Percentiles rank a stretch among this genome's conserved stretches.
Conservation (phyloP, 2,888 invertebrate species). For the Pyrocoelia pectoralis region DNA sequence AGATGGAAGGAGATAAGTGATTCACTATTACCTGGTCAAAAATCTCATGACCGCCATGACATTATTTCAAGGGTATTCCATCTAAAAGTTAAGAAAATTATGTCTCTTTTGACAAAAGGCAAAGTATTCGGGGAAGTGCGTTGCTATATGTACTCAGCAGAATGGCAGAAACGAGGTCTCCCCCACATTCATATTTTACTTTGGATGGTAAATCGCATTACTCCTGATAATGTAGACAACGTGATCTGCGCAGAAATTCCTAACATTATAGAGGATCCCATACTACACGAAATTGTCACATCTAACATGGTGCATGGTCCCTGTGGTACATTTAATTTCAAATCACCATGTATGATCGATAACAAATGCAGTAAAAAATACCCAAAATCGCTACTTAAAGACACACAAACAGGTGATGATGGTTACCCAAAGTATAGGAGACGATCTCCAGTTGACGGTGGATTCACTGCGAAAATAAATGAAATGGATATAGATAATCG, state of each 20-base stretch:
- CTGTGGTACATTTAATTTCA: constrained; percentile 51
- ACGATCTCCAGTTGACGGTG: not conserved
- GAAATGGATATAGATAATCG: constrained; percentile 46
- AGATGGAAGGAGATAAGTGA: constrained; percentile 45
- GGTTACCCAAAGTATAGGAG: constrained; percentile 25
- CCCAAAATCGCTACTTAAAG: constrained; percentile 33
- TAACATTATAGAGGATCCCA: constrained; percentile 40
- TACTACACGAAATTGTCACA: constrained; percentile 44
- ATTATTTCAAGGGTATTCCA: constrained; percentile 44
- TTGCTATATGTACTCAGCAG: constrained; percentile 42
- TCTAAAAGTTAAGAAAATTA: constrained; percentile 45
- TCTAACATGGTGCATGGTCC: constrained; percentile 52
- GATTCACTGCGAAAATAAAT: no score
- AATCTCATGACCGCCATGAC: constrained; percentile 40
- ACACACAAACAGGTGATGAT: constrained; percentile 36
- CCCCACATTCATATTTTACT: constrained; percentile 46
- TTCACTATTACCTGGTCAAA: constrained; percentile 19
- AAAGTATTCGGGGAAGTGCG: constrained; percentile 47
- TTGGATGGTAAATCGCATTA: constrained; percentile 32
- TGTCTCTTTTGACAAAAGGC: no score
- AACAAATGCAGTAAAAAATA: constrained; percentile 51
- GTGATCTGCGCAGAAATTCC: constrained; percentile 48
- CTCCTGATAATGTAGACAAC: constrained; percentile 41
- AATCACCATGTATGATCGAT: constrained; percentile 55
- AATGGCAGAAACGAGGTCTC: constrained; percentile 36